phyloP scores from a whole-genome alignment of 2,797 vertebrate genomes.

The Brachymystax lenok region DNA sequence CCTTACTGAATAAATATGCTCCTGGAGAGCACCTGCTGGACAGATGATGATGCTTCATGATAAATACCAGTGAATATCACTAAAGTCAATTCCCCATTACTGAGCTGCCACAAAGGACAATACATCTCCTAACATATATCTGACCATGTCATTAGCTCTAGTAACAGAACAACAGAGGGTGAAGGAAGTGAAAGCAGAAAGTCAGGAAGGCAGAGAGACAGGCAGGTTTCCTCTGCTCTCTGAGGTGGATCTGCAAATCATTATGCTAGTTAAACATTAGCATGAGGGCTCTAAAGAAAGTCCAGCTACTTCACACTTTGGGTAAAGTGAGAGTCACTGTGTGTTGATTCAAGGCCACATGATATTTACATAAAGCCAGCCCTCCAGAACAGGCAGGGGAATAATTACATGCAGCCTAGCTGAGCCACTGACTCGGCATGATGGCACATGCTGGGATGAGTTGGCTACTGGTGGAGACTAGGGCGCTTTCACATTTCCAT shows the following conservation, averaged over 20 bases:
- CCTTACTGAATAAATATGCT: neutral
- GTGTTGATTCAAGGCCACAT: slow-evolving; percentile 34
- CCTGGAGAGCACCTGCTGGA: neutral
- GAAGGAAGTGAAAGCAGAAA: neutral
- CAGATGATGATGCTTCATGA: neutral
- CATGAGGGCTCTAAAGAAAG: slow-evolving; percentile 60
- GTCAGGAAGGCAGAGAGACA: slow-evolving; percentile 4
- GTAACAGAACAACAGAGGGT: neutral
- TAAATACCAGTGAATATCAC: neutral
- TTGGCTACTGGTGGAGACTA: slow-evolving; percentile 13
- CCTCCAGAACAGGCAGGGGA: slow-evolving; percentile 17
- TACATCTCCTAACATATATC: neutral
- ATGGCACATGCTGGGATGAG: slow-evolving; percentile 3
- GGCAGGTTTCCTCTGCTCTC: slow-evolving; percentile 19
- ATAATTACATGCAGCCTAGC: slow-evolving; percentile 31
- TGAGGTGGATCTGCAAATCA: slow-evolving; percentile 29
- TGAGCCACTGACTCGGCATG: neutral
- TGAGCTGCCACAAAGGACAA: neutral
- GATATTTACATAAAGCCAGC: slow-evolving; percentile 29
- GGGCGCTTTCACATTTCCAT: slow-evolving; percentile 18
- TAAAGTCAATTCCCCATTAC: neutral
- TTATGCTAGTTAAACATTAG: slow-evolving; percentile 56
- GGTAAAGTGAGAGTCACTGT: slow-evolving; percentile 11
- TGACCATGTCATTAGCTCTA: neutral
- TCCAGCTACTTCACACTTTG: slow-evolving; percentile 46